Base-by-base conservation (phyloP, 2,113 vertebrate genomes). In the Entomyzon cyanotis region DNA sequence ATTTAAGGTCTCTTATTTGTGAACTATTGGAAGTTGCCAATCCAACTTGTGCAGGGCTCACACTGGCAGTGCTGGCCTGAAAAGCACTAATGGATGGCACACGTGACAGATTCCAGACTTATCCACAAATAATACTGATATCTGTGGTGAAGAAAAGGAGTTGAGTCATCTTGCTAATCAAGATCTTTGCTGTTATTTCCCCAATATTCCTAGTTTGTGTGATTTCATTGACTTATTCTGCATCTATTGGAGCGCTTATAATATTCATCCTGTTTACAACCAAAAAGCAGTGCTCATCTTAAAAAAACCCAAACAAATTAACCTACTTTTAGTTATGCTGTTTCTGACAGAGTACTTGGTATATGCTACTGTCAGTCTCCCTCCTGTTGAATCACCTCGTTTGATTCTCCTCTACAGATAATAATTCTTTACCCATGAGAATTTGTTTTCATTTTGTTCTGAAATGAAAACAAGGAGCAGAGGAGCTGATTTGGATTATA, bases 391-490 rank as follows among this genome's bases (percentile, higher is more conserved):
- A 74, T 75, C 67, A 77, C 56, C 60, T 87, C 3, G 1, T 91
- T 80, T 46, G 82, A 78, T 60, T 87, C 64, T 91, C 18, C 58
- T 74, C 86, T 59, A 47, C 35, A 85, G 67, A 87, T 80, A 90
- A 47, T 91, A 83, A 94, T 77, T 87, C 74, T 92, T 82, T 90
- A 77, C 86, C 78, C 82, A 58, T 15, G 86, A 95, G 87, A 95
- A 87, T 88, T 92, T 78, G 27, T 95, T 96, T 94, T 96, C 91
- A 93, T 97, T 96, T 93, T 88, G 63, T 76, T 94, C 73, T 87
- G 80, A 95, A 96, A 95, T 93, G 70, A 96, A 96, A 97, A 95
- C 75, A 97, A 94, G 52, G 81, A 95, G 67, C 31, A 74, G 33
- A 65, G 67, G 52, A 86, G n/a, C 65, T 92, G 84, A 94, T 95